A percentile compares a stretch with the other conserved stretches of the same genome.
phyloP scores from a whole-genome alignment of 30 jellyfish, hydroid and myxozoan species.

The Chrysaora quinquecirrha region DNA sequence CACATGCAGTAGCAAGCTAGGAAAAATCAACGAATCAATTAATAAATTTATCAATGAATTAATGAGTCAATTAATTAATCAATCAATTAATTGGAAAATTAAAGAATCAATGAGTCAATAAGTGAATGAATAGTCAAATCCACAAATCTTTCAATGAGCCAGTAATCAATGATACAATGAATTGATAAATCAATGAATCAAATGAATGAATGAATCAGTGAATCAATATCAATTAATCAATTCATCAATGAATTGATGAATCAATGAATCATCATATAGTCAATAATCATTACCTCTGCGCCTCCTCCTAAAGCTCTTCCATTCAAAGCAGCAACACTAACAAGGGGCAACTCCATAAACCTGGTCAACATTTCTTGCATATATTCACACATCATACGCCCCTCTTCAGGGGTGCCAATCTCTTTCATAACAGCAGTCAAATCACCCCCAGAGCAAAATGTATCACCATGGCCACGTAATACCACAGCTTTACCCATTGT shows the following conservation, averaged over 20 bases:
- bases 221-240: no score
- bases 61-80: neutral
- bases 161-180: neutral
- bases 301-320: conserved; percentile 96
- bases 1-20: conserved; percentile 90
- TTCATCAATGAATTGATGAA: no score
- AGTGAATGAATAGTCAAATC: neutral
- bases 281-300: conserved; percentile 78
- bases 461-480: conserved; percentile 67
- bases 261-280: neutral
- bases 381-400: conserved; percentile 80
- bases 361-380: conserved; percentile 78
- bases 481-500: conserved; percentile 76
- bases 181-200: no score
- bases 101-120: neutral
- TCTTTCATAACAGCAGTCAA: conserved; percentile 76
- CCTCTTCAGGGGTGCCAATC: conserved; percentile 80
- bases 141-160: neutral
- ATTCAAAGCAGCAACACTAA: conserved; percentile 84
- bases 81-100: no score
- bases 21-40: no score
- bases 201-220: no score
- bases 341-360: conserved; percentile 78
- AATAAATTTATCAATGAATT: no score
- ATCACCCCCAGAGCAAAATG: conserved; percentile 96